Conservation (phyloP, 2,113 vertebrate species). For the Otolemur garnettii region DNA sequence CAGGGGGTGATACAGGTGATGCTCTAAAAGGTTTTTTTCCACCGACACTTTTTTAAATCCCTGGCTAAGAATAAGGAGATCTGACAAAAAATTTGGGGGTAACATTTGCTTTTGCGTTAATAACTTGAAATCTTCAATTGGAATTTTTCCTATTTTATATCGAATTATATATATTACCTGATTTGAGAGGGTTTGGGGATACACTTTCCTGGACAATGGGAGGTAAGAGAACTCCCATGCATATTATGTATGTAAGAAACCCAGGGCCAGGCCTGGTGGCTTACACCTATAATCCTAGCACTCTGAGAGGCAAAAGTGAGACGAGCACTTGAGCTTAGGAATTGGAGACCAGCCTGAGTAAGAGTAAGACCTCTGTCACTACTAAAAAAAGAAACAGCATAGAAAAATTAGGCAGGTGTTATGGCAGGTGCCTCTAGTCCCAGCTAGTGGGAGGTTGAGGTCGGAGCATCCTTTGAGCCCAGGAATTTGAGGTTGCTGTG, state of each 20-base stretch:
- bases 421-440: too few relatives aligned
- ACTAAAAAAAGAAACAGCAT: too few relatives aligned
- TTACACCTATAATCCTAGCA: too few relatives aligned
- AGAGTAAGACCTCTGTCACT: too few relatives aligned
- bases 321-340: too few relatives aligned
- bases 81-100: neutral
- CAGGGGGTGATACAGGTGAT: neutral
- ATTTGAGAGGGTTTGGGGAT: neutral
- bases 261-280: too few relatives aligned
- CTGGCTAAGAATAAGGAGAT: neutral
- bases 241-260: neutral
- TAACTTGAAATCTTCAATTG: neutral
- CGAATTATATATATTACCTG: neutral
- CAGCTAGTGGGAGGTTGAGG: too few relatives aligned
- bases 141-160: neutral
- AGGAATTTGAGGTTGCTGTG: too few relatives aligned
- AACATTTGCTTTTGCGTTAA: conserved; percentile 7
- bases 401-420: too few relatives aligned
- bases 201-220: neutral
- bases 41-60: neutral
- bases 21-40: neutral
- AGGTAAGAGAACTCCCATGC: neutral
- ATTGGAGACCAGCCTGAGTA: too few relatives aligned
- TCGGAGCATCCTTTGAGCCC: too few relatives aligned
- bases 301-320: too few relatives aligned